Conservation (phyloP, 1,140 invertebrate species). For the Cotesia glomerata region DNA sequence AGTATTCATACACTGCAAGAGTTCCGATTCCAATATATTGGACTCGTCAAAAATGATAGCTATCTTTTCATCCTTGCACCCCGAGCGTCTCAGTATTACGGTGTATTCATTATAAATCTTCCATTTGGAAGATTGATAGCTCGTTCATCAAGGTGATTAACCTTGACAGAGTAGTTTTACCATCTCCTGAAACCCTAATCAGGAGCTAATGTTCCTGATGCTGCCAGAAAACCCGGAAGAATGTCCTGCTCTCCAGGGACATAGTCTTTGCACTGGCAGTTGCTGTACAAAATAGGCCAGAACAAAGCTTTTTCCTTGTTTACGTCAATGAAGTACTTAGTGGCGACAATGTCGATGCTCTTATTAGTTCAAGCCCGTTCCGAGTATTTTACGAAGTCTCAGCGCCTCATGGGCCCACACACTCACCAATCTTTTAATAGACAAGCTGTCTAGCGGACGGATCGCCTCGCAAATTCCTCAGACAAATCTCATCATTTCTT, state of each 20-base stretch:
- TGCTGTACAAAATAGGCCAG: conserved; percentile 96
- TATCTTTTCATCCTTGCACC: conserved; percentile 98
- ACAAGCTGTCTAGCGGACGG: conserved; percentile 89
- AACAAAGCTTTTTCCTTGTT: conserved; percentile 83
- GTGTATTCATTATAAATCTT: conserved; percentile 99
- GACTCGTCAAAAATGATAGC: conserved; percentile 99
- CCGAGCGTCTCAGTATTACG: conserved; percentile 90
- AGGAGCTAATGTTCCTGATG: conserved; percentile 96
- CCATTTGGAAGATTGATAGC: conserved; percentile 95
- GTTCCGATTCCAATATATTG: conserved; percentile 97
- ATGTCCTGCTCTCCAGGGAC: conserved; percentile 98
- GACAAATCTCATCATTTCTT: conserved; percentile 99
- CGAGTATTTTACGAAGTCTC: conserved; percentile 92
- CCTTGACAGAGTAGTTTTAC: conserved; percentile 98
- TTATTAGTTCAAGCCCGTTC: conserved; percentile 98
- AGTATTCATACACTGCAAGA: conserved; percentile 99
- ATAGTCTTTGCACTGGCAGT: conserved; percentile 99
- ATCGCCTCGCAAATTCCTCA: conserved; percentile 97
- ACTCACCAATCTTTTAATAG: conserved; percentile 92
- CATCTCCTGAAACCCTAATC: conserved; percentile 97
- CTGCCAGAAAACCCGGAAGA: conserved; percentile 97
- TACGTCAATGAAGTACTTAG: conserved; percentile 96
- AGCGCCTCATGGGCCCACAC: conserved; percentile 99
- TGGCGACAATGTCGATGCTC: conserved; percentile 92
- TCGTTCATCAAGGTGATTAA: conserved; percentile 99